Evolutionary conservation across 1,140 invertebrate genomes (phyloP).

Genomic region (Belonocnema kinseyi): DNA sequence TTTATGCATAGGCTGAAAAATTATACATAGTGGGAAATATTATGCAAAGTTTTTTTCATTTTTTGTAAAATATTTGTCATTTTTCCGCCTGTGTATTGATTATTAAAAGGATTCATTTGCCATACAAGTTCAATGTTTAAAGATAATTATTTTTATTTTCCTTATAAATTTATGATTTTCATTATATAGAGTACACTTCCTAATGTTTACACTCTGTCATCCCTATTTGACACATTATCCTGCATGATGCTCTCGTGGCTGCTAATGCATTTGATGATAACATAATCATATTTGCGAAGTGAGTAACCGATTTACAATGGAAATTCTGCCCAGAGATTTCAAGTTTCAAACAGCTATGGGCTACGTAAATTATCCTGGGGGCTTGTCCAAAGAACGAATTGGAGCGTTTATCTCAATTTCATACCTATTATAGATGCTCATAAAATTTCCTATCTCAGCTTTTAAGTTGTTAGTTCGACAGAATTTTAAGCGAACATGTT

Average conservation of each 20-base stretch:
- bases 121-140: too few species aligned
- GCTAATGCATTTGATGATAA: slow-evolving; percentile 22
- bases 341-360: slow-evolving; percentile 23
- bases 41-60: too few species aligned
- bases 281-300: background rate
- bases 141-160: background rate
- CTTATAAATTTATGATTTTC: background rate
- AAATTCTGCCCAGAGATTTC: slow-evolving; percentile 14
- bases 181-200: slow-evolving; percentile 8
- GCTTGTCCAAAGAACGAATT: slow-evolving; percentile 17
- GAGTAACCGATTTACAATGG: slow-evolving; percentile 24
- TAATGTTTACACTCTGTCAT: slow-evolving; percentile 25
- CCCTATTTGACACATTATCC: background rate
- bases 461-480: background rate
- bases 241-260: slow-evolving; percentile 3
- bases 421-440: slow-evolving; percentile 10
- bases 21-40: too few species aligned
- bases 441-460: slow-evolving; percentile 23
- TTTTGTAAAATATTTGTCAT: too few species aligned
- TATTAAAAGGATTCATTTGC: too few species aligned
- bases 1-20: too few species aligned
- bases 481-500: slow-evolving; percentile 4
- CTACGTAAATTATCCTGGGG: slow-evolving; percentile 26
- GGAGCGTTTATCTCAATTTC: slow-evolving; percentile 24
- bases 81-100: too few species aligned